A percentile compares a stretch with the other conserved stretches of the same genome.
Evolutionary conservation across 2,113 vertebrate species (phyloP).

Genomic region (Emydura subglobosa): DNA sequence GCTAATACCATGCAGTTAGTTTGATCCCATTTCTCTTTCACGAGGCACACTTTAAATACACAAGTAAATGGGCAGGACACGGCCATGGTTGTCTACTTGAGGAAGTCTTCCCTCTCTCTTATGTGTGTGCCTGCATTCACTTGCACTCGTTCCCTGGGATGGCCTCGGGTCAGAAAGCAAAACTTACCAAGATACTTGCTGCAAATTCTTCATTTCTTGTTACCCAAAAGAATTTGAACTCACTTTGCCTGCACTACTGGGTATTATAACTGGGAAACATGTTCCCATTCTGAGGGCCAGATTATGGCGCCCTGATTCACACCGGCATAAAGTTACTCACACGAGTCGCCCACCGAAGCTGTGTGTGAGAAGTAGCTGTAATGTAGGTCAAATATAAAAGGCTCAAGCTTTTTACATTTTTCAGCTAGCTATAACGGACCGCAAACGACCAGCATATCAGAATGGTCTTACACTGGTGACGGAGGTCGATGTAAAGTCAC

Average conservation of each 20-base stretch:
- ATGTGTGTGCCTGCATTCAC: neutral
- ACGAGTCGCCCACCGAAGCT: neutral
- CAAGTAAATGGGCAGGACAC: rapidly evolving
- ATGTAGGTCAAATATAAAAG: rapidly evolving
- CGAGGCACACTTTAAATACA: neutral
- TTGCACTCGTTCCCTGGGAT: rapidly evolving
- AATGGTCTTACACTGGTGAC: neutral
- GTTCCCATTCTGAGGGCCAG: neutral
- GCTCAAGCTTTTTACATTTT: neutral
- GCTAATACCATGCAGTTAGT: neutral
- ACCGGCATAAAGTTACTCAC: neutral
- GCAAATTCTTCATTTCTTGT: neutral
- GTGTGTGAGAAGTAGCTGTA: neutral
- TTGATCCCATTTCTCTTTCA: neutral
- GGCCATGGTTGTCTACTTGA: neutral
- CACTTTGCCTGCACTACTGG: neutral
- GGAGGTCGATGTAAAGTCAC: no score
- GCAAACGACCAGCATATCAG: neutral
- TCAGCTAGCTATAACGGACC: neutral
- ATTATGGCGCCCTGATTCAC: rapidly evolving
- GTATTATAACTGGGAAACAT: neutral
- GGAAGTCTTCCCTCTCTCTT: neutral
- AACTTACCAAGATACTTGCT: neutral
- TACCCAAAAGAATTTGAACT: neutral
- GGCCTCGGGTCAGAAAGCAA: neutral